Evolutionary conservation across 2,888 invertebrate genomes (phyloP), one percentile per base, ranked within the genome.

Genomic region (Athripsodes cinereus): DNA sequence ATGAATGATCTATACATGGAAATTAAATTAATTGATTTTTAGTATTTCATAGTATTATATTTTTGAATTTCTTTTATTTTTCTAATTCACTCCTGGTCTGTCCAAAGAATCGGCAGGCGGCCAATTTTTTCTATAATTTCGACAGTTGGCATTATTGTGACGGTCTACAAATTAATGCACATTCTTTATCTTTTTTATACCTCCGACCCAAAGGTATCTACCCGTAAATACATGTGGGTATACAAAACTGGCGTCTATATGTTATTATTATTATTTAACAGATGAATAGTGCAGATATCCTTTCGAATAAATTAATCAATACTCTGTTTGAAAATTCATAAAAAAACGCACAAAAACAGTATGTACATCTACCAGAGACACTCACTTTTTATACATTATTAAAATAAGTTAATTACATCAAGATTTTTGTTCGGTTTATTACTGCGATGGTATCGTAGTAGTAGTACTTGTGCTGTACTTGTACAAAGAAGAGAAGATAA

Each of bases 71-170:
- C n/a, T n/a, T n/a, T 2, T 34, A n/a, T 8, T 22, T 49, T 49
- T 44, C 13, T 19, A 50, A 48, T 55, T 11, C 59, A 19, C 20
- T 31, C 59, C 59, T 59, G 59, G 13, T 13, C 21, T 46, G 26
- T 40, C 40, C 40, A 16, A 5, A 40, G 40, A 55, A 35, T 34
- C 35, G 35, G 46, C 56, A 26, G 46, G 52, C 57, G 52, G 48
- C 26, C 35, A 49, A 35, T 58, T 55, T 40, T 59, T 57, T 58
- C 16, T 35, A 13, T 22, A 51, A 46, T 51, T 56, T 52, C 59
- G 59, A 62, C 62, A 62, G 62, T 62, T 62, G 62, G 62, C 62
- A 62, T 52, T 57, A 59, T 62, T 62, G 59, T 57, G 62, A 62
- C 59, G 62, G 59, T 52, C 62, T 59, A 62, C 62, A 62, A 62